A percentile compares a stretch with the other conserved stretches of the same genome.
Conservation (phyloP, 2,797 vertebrate genomes). For the Eupleurogrammus muticus region DNA sequence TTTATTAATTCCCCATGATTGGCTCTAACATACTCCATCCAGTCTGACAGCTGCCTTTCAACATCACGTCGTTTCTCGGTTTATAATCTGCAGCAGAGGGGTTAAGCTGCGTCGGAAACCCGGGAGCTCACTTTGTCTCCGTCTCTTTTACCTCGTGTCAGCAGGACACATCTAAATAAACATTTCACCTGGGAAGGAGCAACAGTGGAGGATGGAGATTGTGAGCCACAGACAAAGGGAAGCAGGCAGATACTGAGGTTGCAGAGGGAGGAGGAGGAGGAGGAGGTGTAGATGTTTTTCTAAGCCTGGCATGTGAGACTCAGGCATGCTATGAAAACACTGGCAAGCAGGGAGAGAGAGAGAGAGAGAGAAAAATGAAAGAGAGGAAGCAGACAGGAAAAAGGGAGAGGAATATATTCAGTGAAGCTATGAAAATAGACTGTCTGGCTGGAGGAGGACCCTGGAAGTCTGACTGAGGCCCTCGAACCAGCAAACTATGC, state of each 20-base stretch:
- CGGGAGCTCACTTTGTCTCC: background rate
- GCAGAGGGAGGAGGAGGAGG: conserved; percentile 20
- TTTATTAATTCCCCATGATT: no score
- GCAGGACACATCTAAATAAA: background rate
- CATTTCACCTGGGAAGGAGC: background rate
- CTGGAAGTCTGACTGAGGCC: conserved; percentile 20
- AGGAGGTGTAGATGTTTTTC: conserved; percentile 24
- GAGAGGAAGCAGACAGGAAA: conserved; percentile 33
- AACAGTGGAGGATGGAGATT: background rate
- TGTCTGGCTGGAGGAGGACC: conserved; percentile 28
- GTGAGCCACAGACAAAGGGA: conserved; percentile 20
- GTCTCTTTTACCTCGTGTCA: background rate
- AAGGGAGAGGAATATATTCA: conserved; percentile 31
- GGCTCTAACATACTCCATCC: no score
- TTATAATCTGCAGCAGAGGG: no score
- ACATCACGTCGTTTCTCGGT: no score
- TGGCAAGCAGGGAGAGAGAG: conserved; percentile 13
- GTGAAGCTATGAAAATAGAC: conserved; percentile 50
- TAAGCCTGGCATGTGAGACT: conserved; percentile 35
- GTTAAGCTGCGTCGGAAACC: no score
- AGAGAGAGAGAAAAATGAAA: conserved; percentile 3
- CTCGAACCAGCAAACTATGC: conserved; percentile 10
- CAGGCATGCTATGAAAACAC: conserved; percentile 34
- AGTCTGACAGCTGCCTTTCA: no score
- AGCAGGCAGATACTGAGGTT: conserved; percentile 13